Conservation (phyloP, 2,888 invertebrate species). For the Drosophila anomelani region DNA sequence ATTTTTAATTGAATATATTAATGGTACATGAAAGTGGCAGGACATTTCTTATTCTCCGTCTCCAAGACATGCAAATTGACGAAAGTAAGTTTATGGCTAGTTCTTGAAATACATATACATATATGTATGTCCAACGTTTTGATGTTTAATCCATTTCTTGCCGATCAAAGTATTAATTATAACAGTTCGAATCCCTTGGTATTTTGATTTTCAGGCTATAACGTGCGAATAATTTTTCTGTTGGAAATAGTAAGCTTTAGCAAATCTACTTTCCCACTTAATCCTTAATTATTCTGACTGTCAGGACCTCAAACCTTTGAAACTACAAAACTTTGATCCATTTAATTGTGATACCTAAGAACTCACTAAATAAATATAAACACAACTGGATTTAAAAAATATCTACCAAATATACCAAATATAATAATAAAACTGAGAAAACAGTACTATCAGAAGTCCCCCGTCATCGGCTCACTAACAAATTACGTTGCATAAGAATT, state of each 20-base stretch:
- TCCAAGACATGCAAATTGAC: background rate
- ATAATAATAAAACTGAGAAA: background rate
- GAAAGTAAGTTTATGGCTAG: background rate
- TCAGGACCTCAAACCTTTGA: background rate
- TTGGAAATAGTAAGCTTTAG: background rate
- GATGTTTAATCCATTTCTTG: too few relatives aligned
- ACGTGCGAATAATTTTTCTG: background rate
- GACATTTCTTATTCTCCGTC: background rate
- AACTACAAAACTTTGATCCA: background rate
- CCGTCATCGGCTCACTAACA: too few relatives aligned
- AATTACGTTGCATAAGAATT: background rate
- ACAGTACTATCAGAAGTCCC: background rate
- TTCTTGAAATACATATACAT: background rate
- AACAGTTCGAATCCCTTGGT: background rate
- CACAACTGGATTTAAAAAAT: background rate
- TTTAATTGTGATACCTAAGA: too few relatives aligned
- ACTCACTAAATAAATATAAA: background rate
- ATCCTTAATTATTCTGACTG: background rate
- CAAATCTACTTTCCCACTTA: background rate
- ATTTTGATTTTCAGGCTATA: background rate
- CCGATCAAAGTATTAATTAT: background rate
- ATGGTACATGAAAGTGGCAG: background rate
- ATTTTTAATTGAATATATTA: constrained; percentile 12
- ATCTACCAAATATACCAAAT: too few relatives aligned
- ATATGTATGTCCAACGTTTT: background rate